Conservation (phyloP, 1,140 invertebrate species). For the Drosophila sucinea region DNA sequence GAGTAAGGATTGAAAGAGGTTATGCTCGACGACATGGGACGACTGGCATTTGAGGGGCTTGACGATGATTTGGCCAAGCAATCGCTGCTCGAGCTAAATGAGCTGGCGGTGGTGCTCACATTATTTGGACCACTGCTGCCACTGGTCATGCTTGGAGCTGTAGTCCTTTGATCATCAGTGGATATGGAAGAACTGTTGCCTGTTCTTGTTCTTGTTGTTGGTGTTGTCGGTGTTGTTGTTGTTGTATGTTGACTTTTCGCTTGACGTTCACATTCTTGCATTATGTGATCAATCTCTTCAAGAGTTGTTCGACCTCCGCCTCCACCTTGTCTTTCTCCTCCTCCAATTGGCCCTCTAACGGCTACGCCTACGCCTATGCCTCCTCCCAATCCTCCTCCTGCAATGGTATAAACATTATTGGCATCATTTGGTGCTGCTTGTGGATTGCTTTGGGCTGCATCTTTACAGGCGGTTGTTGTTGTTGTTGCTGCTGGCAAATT, state of each 20-base stretch:
- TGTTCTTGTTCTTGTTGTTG: conserved; percentile 11
- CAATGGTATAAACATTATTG: conserved; percentile 79
- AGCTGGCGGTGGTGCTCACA: conserved; percentile 72
- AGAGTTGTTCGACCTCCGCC: conserved; percentile 36
- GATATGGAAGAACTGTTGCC: conserved; percentile 34
- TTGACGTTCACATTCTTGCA: conserved; percentile 80
- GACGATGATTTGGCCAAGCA: conserved; percentile 80
- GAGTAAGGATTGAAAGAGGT: conserved; percentile 82
- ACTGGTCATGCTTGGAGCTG: conserved; percentile 67
- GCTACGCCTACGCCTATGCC: background rate
- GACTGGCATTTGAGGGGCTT: conserved; percentile 66
- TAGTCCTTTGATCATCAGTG: conserved; percentile 68
- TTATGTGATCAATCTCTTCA: conserved; percentile 81
- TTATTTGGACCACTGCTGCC: conserved; percentile 48
- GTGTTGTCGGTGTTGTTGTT: conserved; percentile 5
- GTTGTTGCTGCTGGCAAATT: conserved; percentile 63
- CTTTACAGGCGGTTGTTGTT: conserved; percentile 45
- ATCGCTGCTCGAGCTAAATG: conserved; percentile 80
- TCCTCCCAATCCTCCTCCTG: conserved; percentile 44
- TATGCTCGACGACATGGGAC: conserved; percentile 77
- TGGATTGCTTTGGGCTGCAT: conserved; percentile 10
- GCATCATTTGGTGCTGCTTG: conserved; percentile 47
- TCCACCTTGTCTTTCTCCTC: conserved; percentile 37
- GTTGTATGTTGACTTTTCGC: conserved; percentile 39
- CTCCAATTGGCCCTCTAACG: background rate